Evolutionary conservation across 1,140 invertebrate species (phyloP).

Genomic region (Glomeris maerens): DNA sequence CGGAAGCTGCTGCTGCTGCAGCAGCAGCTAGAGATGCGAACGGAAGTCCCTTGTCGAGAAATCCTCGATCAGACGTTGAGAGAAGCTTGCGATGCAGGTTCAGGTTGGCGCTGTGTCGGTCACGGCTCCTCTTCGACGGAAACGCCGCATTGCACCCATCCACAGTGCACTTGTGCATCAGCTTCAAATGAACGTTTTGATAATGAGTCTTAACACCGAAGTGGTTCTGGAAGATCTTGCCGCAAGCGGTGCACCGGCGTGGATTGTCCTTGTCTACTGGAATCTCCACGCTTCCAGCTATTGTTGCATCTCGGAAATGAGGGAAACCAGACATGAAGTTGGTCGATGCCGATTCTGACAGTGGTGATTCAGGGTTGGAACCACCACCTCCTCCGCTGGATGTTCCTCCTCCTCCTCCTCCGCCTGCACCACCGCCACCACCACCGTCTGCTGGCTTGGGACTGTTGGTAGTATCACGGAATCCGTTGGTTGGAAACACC

Average conservation of each 20-base stretch:
- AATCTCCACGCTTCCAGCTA: constrained; percentile 34
- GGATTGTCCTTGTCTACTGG: constrained; percentile 74
- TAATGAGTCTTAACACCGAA: constrained; percentile 92
- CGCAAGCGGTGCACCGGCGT: constrained; percentile 74
- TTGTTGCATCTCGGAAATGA: constrained; percentile 20
- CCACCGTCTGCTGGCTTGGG: constrained; percentile 23
- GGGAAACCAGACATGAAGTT: constrained; percentile 14
- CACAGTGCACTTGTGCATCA: constrained; percentile 90
- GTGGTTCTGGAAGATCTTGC: constrained; percentile 85
- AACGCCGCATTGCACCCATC: constrained; percentile 93
- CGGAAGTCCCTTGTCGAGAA: constrained; percentile 28
- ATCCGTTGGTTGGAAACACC: neutral
- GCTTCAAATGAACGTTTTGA: constrained; percentile 86
- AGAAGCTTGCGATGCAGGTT: constrained; percentile 79
- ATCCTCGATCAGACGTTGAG: constrained; percentile 44
- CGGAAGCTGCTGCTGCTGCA: constrained; percentile 29
- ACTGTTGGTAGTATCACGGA: constrained; percentile 15
- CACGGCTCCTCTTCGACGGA: constrained; percentile 82
- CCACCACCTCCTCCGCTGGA: constrained; percentile 16
- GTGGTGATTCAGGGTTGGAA: constrained; percentile 36
- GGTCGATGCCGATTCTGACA: constrained; percentile 32
- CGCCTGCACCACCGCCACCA: constrained; percentile 11
- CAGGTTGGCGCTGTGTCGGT: constrained; percentile 80
- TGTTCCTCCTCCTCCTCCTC: constrained; percentile 16
- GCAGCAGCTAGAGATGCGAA: constrained; percentile 21